Percentiles rank a stretch among this genome's conserved stretches.
Evolutionary conservation across 2,113 vertebrate genomes (phyloP).

Genomic region (Hassar affinis): DNA sequence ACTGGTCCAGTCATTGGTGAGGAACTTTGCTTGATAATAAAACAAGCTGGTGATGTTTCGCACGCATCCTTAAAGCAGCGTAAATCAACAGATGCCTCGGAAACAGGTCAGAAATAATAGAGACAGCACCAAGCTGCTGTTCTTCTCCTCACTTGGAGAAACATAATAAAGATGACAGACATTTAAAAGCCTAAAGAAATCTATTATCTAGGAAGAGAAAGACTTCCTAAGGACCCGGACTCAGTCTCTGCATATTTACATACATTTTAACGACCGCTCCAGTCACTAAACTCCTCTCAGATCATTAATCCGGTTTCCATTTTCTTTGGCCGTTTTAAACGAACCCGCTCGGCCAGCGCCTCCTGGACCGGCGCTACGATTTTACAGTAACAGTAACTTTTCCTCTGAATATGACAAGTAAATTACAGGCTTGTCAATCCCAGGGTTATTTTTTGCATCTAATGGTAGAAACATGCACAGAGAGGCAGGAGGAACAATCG

Average conservation of each 20-base stretch:
- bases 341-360: constrained; percentile 2
- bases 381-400: constrained; percentile 46
- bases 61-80: background rate
- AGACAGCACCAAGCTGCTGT: background rate
- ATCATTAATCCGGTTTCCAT: constrained; percentile 36
- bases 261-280: background rate
- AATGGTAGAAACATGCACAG: constrained; percentile 54
- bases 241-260: background rate
- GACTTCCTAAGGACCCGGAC: background rate
- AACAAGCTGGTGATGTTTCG: constrained; percentile 32
- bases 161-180: background rate
- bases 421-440: constrained; percentile 51
- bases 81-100: background rate
- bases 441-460: constrained; percentile 57
- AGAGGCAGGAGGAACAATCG: constrained; percentile 15
- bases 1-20: background rate
- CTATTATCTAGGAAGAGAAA: background rate
- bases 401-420: constrained; percentile 44
- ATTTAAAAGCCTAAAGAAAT: background rate
- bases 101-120: constrained; percentile 11
- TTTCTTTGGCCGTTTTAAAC: constrained; percentile 33
- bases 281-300: constrained; percentile 6
- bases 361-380: constrained; percentile 11
- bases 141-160: background rate
- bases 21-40: constrained; percentile 28